phyloP scores from a whole-genome alignment of 2,113 vertebrate species.

The Stegastes partitus region DNA sequence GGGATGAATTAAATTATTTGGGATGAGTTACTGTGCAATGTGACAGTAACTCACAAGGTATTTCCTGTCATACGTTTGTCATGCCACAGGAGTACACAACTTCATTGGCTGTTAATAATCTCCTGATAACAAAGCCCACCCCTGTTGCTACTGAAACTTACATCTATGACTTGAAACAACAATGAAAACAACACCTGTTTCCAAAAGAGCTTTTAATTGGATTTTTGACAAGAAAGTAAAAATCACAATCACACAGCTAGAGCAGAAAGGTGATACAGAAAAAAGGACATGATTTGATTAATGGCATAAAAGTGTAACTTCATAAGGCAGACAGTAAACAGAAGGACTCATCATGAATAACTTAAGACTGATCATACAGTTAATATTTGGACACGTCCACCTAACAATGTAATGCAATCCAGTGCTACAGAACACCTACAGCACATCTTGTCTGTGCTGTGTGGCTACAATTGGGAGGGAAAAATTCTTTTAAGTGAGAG shows the following conservation, averaged over 20 bases:
- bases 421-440: not conserved
- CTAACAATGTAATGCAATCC: not conserved
- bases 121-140: not conserved
- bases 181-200: too few species aligned
- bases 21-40: too few species aligned
- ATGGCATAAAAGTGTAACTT: not conserved
- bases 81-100: too few species aligned
- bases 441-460: too few species aligned
- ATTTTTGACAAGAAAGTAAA: too few species aligned
- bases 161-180: too few species aligned
- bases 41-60: too few species aligned
- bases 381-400: not conserved
- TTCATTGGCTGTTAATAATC: not conserved
- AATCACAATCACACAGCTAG: too few species aligned
- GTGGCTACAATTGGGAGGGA: not conserved
- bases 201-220: too few species aligned
- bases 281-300: not conserved
- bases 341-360: not conserved
- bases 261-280: too few species aligned
- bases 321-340: not conserved
- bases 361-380: not conserved
- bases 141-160: not conserved
- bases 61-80: too few species aligned
- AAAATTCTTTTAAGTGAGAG: not conserved
- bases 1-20: too few species aligned